A percentile compares a stretch with the other conserved stretches of the same genome.
These are phyloP conservation scores for Gasterosteus nipponicus DNA, from an alignment of 2,113 vertebrate genomes.

Conservation along the genomic window DNA sequence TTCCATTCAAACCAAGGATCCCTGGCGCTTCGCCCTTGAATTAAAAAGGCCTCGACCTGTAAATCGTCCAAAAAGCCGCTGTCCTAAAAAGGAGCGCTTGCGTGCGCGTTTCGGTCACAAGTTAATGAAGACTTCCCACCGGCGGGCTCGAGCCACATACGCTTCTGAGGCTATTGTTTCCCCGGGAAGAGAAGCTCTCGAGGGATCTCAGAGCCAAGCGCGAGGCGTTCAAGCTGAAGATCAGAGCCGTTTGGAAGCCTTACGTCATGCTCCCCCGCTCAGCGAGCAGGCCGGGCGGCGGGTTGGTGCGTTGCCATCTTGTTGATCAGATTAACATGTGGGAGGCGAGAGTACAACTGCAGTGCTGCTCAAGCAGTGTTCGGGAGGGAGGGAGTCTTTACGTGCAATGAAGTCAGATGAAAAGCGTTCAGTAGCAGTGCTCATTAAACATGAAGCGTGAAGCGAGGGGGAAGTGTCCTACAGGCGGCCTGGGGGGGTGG, in stretches of 20 bases:
- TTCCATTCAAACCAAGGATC: slow-evolving; percentile 56
- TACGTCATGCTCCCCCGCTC: slow-evolving; percentile 61
- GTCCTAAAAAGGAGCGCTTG: slow-evolving; percentile 70
- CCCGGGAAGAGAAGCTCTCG: slow-evolving; percentile 53
- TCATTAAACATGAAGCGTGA: slow-evolving; percentile 8
- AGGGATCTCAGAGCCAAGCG: slow-evolving; percentile 61
- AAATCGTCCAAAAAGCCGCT: slow-evolving; percentile 63
- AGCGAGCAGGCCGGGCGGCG: slow-evolving; percentile 30
- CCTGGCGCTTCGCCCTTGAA: slow-evolving; percentile 49
- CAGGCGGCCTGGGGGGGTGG: too few relatives aligned
- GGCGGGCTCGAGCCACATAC: slow-evolving; percentile 40
- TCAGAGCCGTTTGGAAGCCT: slow-evolving; percentile 62
- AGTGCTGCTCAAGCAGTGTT: slow-evolving; percentile 10
- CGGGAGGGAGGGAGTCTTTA: slow-evolving; percentile 17
- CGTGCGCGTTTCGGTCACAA: slow-evolving; percentile 39
- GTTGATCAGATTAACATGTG: slow-evolving; percentile 66
- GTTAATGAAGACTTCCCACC: slow-evolving; percentile 72
- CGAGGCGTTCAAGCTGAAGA: slow-evolving; percentile 63
- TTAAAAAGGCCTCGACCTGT: slow-evolving; percentile 60
- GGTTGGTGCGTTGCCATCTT: slow-evolving; percentile 45
- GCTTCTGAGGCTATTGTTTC: slow-evolving; percentile 58
- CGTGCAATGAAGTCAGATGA: slow-evolving; percentile 3
- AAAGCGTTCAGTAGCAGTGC: slow-evolving; percentile 21
- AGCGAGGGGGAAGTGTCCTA: slow-evolving; percentile 11
- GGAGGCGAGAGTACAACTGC: background rate